These are phyloP conservation scores for Acromyrmex echinatior DNA, from an alignment of 1,140 invertebrate species.

Conservation along the genomic window DNA sequence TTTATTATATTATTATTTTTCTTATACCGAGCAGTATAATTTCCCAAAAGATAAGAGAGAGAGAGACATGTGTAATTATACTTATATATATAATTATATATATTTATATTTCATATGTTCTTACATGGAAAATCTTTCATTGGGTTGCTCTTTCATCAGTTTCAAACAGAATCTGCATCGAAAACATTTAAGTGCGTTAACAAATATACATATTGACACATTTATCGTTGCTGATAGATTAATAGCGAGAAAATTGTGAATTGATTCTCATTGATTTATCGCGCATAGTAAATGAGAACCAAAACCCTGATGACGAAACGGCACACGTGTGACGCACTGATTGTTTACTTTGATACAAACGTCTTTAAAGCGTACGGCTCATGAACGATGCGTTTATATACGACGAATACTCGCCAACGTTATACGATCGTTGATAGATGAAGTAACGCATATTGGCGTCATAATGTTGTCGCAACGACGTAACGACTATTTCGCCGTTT, in stretches of 20 bases:
- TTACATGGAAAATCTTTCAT: too few species aligned
- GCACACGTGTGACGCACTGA: neutral
- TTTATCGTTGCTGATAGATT: neutral
- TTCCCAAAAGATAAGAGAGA: too few species aligned
- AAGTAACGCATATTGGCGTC: conserved; percentile 26
- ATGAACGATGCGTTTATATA: neutral
- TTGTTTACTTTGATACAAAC: conserved; percentile 23
- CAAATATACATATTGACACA: neutral
- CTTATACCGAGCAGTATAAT: too few species aligned
- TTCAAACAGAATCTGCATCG: neutral
- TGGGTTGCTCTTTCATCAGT: neutral
- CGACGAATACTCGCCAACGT: neutral
- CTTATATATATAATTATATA: too few species aligned
- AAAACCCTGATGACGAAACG: neutral
- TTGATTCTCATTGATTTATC: neutral
- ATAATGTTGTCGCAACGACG: conserved; percentile 15
- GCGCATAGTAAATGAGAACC: neutral
- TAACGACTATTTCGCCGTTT: neutral
- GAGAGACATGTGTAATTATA: too few species aligned
- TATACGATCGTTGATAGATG: conserved; percentile 11
- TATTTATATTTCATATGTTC: too few species aligned
- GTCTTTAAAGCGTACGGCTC: neutral
- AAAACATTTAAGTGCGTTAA: neutral
- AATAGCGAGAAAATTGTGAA: neutral
- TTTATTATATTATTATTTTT: too few species aligned